Percentiles rank a stretch among this genome's conserved stretches.
Evolutionary conservation across 2,113 vertebrate genomes (phyloP).

Genomic region (Ceyx cyanopectus): DNA sequence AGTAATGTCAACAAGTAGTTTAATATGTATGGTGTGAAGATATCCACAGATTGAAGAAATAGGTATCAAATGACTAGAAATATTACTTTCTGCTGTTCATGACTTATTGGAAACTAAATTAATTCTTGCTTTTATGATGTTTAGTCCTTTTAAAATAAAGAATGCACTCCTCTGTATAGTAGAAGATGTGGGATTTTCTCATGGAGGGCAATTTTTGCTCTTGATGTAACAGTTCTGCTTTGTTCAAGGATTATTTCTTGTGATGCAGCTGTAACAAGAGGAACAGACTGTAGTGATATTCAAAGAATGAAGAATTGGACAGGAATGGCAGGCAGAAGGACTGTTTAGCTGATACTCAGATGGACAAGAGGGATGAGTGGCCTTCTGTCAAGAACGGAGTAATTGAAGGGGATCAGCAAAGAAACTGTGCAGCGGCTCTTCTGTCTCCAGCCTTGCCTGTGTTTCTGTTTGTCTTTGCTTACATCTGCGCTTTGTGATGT

Average conservation of each 20-base stretch:
- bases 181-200: neutral
- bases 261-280: neutral
- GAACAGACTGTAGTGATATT: neutral
- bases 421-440: fast-evolving
- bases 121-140: neutral
- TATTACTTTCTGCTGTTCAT: neutral
- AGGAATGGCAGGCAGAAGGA: neutral
- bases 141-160: no score
- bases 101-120: neutral
- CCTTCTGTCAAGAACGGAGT: neutral
- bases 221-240: fast-evolving
- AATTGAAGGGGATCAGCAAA: neutral
- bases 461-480: neutral
- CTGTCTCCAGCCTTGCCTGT: neutral
- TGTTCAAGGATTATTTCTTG: neutral
- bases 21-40: neutral
- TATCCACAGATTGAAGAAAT: neutral
- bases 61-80: neutral
- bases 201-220: neutral
- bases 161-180: neutral
- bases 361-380: neutral
- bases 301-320: neutral
- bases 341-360: neutral
- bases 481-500: fast-evolving
- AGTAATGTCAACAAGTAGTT: neutral